These are phyloP conservation scores for Cantharis rufa DNA, from an alignment of 2,888 invertebrate species.

Conservation along the genomic window DNA sequence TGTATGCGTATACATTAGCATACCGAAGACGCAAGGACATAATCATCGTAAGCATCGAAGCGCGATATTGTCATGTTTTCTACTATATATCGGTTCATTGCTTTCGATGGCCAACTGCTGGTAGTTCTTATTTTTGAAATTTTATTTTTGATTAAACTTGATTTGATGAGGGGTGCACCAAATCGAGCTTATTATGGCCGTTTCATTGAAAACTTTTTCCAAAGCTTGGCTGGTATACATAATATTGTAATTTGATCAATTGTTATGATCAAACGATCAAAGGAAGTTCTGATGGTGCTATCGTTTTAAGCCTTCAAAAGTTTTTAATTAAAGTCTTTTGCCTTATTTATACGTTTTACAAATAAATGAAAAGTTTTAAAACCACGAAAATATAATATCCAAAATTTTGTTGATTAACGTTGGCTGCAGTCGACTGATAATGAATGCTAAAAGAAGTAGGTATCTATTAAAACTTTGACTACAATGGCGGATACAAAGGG, in stretches of 20 bases:
- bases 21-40: slow-evolving; percentile 32
- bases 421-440: slow-evolving; percentile 52
- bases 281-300: slow-evolving; percentile 7
- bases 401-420: slow-evolving; percentile 54
- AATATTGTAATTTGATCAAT: slow-evolving; percentile 14
- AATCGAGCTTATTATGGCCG: slow-evolving; percentile 6
- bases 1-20: slow-evolving; percentile 30
- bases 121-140: slow-evolving; percentile 13
- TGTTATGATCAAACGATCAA: slow-evolving; percentile 23
- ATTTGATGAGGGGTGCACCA: slow-evolving; percentile 10
- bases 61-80: slow-evolving; percentile 36
- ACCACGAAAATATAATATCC: slow-evolving; percentile 49
- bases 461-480: slow-evolving; percentile 59
- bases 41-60: slow-evolving; percentile 36
- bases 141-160: slow-evolving; percentile 15
- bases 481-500: slow-evolving; percentile 49
- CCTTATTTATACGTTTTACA: slow-evolving; percentile 52
- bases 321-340: slow-evolving; percentile 32
- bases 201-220: neutral
- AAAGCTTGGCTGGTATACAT: neutral
- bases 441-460: slow-evolving; percentile 55
- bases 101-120: slow-evolving; percentile 17
- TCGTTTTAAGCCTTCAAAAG: slow-evolving; percentile 23
- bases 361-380: slow-evolving; percentile 49
- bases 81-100: slow-evolving; percentile 19